Conservation (phyloP, 1,140 invertebrate genomes). For the Colletes latitarsis region DNA sequence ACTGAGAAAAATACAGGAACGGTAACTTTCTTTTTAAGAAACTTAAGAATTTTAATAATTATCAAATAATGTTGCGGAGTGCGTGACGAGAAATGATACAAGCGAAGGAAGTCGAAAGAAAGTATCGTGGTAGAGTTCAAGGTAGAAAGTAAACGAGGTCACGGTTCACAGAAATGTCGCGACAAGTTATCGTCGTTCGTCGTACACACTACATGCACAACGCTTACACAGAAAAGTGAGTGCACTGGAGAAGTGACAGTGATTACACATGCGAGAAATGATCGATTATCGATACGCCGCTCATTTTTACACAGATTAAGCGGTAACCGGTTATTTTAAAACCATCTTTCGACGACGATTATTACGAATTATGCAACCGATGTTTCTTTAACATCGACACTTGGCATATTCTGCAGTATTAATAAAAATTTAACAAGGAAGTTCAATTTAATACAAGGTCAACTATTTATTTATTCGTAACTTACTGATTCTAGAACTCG, state of each 20-base stretch:
- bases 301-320: neutral
- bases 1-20: too few species aligned
- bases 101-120: slow-evolving; percentile 38
- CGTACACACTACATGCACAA: neutral
- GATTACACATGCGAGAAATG: slow-evolving; percentile 16
- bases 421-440: too few species aligned
- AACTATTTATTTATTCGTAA: too few species aligned
- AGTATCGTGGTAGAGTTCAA: slow-evolving; percentile 46
- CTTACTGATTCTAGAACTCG: too few species aligned
- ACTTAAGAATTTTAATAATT: neutral
- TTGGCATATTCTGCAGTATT: too few species aligned
- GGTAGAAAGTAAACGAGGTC: slow-evolving; percentile 58
- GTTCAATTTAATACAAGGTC: too few species aligned
- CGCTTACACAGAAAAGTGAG: neutral
- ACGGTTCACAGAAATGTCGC: slow-evolving; percentile 51
- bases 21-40: too few species aligned
- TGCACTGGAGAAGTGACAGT: slow-evolving; percentile 7
- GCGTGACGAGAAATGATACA: neutral
- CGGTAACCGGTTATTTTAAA: too few species aligned
- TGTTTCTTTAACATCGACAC: too few species aligned
- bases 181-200: slow-evolving; percentile 41
- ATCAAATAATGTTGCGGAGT: neutral
- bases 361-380: too few species aligned
- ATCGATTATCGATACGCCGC: slow-evolving; percentile 44
- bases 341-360: too few species aligned